Conservation (phyloP, 2,888 invertebrate species). For the Apamea anceps region DNA sequence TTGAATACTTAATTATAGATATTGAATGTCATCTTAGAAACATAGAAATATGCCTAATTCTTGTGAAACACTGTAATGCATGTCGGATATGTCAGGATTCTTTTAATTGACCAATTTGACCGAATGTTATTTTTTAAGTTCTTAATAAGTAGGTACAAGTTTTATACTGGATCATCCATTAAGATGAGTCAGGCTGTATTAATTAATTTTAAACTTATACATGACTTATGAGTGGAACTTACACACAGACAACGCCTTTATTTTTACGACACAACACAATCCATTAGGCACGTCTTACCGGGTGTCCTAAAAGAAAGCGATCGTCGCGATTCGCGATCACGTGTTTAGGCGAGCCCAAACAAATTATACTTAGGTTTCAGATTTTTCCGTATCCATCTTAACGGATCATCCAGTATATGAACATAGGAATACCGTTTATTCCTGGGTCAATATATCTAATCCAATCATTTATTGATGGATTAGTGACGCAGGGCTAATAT, state of each 20-base stretch:
- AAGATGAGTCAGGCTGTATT: not conserved
- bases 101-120: too few relatives aligned
- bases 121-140: not conserved
- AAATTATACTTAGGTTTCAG: not conserved
- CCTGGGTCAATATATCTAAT: not conserved
- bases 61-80: too few relatives aligned
- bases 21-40: too few relatives aligned
- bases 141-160: not conserved
- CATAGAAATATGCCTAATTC: too few relatives aligned
- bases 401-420: slow-evolving; percentile 1
- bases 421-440: not conserved
- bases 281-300: not conserved
- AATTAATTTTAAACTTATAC: not conserved
- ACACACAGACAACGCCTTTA: not conserved
- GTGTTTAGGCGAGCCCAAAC: not conserved
- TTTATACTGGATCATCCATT: not conserved
- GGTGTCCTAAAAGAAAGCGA: not conserved
- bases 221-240: not conserved
- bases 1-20: too few relatives aligned
- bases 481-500: not conserved
- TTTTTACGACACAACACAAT: not conserved
- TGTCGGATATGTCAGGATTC: too few relatives aligned
- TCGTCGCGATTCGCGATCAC: not conserved
- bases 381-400: not conserved
- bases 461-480: not conserved